Evolutionary conservation across 2,888 invertebrate genomes (phyloP), one percentile per base, ranked within the genome.

Genomic region (Scaptomyza caliginosa): DNA sequence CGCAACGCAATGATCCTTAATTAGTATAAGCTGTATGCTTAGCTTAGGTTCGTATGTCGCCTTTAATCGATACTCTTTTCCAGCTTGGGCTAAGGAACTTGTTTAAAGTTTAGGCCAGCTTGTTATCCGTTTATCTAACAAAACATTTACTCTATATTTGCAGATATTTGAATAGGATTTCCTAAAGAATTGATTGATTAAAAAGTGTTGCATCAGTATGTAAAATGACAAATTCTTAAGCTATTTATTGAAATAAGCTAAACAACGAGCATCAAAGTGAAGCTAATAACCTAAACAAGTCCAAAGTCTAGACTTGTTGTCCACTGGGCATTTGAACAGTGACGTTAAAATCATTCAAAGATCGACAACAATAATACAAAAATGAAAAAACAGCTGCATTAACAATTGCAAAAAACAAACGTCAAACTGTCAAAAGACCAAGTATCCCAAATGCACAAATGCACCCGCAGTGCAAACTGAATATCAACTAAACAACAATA

Each of bases 301-400:
- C 62, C 19, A 13, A 45, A 39, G 45, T 59, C 59, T 24, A 52
- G 32, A 46, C 32, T 16, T 16, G 4, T 6, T n/a, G 46, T 52
- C 52, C 58, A 17, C 7, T 59, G 58, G 60, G 60, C 34, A 8
- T 43, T 36, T 16, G 23, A 36, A n/a, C 59, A 59, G 34, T 59
- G 43, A 40, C 39, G 32, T 39, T 17, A 5, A 51, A 32, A 36
- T 34, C 48, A 23, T 48, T 34, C 23, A 34, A 2, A 23, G 23
- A 32, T 10, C 21, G 10, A 46, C 32, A 34, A 36, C 48, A 36
- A 28, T 39, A 49, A 49, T 21, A 48, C 43, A 48, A 69, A 21
- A 43, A 39, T 21, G 40, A 17, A 51, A 11, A 38, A 30, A 56
- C 45, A 28, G 13, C 45, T 11, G 13, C 46, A 26, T 23, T 26